Evolutionary conservation across 2,888 invertebrate genomes (phyloP).

Genomic region (Lasioglossum lativentre): DNA sequence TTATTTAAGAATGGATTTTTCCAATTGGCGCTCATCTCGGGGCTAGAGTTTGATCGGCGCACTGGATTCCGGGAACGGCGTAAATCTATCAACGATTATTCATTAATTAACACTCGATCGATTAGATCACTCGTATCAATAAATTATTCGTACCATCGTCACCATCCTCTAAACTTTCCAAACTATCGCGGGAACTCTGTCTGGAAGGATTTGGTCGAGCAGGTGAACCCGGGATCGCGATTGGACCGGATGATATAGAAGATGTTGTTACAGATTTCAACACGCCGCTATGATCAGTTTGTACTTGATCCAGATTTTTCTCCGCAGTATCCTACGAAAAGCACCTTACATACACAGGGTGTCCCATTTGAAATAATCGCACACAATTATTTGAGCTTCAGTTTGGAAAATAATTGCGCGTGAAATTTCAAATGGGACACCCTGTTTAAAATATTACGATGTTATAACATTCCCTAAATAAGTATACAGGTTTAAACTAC

Average conservation of each 20-base stretch:
- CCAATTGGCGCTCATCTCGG: constrained; percentile 96
- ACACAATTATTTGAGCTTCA: not conserved
- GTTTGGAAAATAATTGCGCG: not conserved
- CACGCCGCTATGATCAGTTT: constrained; percentile 73
- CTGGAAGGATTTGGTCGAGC: constrained; percentile 85
- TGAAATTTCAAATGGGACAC: not conserved
- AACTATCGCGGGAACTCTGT: constrained; percentile 86
- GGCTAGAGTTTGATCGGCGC: constrained; percentile 95
- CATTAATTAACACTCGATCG: not conserved
- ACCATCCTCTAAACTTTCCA: constrained; percentile 86
- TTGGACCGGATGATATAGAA: constrained; percentile 82
- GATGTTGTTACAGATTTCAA: constrained; percentile 76
- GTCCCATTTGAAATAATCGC: not conserved
- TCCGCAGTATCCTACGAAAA: constrained; percentile 73
- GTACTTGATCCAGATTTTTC: constrained; percentile 74
- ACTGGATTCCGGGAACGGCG: constrained; percentile 92
- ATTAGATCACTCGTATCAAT: not conserved
- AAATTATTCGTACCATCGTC: constrained; percentile 79
- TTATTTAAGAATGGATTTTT: constrained; percentile 89
- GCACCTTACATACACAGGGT: not conserved
- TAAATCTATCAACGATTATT: constrained; percentile 72
- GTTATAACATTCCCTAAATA: not conserved
- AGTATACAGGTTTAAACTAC: constrained; percentile 55
- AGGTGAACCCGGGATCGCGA: constrained; percentile 85
- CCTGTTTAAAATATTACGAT: not conserved